Base-by-base conservation (phyloP, 2,113 vertebrate genomes). In the Bothrops jararaca region DNA sequence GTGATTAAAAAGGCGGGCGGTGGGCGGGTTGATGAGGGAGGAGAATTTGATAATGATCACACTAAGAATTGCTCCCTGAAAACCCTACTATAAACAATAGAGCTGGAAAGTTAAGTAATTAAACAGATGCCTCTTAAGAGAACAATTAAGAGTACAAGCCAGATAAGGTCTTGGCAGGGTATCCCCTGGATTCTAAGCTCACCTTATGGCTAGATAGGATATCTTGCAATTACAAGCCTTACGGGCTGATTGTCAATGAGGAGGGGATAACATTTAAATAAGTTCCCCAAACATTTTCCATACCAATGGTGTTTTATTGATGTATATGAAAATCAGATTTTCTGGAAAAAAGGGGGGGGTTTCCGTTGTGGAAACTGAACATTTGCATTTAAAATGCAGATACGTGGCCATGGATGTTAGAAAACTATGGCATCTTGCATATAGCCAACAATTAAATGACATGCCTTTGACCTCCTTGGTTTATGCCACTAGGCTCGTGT, bases 11-110 rank as follows among this genome's bases (percentile, higher is more conserved):
- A 92, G 57, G 80, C 54, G 89, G 1, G 0, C 7, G 9, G 48
- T 50, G n/a, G 88, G 94, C 64, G 89, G 29, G 12, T 69, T 92
- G 95, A 94, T 93, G 95, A 54, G 45, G 89, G 15, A 64, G 90
- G 64, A 39, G 93, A 87, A 74, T 93, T 93, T 93, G 94, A 95
- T 94, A 94, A 93, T 86, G 92, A 94, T 94, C 95, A 91, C 92
- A 89, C 64, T 48, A 74, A 80, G 92, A 91, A 95, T 94, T 42
- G 86, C 88, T 93, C 86, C 92, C 95, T 93, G 89, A 85, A 69
- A 89, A 86, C 58, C 60, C 48, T 56, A 29, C 89, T 90, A 90
- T 90, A 94, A 92, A 92, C 89, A 93, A 89, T 94, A 85, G 69
- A 56, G 69, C 87, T 86, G 86, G 89, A 93, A 93, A 89, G 88